phyloP scores from a whole-genome alignment of 1,140 invertebrate genomes.

The Bombus vancouverensis region DNA sequence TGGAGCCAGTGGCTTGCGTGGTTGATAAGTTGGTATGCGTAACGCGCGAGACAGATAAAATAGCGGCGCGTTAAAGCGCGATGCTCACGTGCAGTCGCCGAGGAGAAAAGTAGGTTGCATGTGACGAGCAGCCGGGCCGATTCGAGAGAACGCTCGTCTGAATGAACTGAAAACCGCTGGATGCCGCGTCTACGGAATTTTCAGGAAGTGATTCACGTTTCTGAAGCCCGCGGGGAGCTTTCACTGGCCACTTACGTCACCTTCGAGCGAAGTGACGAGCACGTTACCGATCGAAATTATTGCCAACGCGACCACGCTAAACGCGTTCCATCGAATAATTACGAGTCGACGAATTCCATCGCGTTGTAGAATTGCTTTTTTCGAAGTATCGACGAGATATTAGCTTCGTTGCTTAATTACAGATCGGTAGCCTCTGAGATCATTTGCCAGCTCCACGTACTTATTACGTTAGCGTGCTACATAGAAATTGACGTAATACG shows the following conservation, averaged over 20 bases:
- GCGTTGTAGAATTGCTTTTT: not conserved
- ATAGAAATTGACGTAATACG: too few relatives aligned
- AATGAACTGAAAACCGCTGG: constrained; percentile 25
- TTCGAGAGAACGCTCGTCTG: not conserved
- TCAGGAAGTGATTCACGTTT: constrained; percentile 61
- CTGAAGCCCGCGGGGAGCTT: constrained; percentile 44
- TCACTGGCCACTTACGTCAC: constrained; percentile 59
- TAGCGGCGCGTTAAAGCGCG: not conserved
- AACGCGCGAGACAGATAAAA: not conserved
- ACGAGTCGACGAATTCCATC: not conserved
- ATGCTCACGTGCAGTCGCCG: not conserved
- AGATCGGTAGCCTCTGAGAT: not conserved
- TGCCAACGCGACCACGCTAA: not conserved
- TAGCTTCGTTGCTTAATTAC: not conserved
- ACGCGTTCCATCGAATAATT: not conserved
- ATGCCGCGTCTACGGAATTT: constrained; percentile 48
- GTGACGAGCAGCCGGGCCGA: not conserved
- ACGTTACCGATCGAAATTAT: constrained; percentile 42
- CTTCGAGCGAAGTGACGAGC: constrained; percentile 40
- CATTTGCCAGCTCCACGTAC: not conserved
- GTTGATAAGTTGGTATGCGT: not conserved
- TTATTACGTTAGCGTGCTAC: too few relatives aligned
- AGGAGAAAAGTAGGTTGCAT: constrained; percentile 31
- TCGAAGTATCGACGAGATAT: not conserved
- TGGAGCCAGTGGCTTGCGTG: not conserved